A percentile compares a stretch with the other conserved stretches of the same genome.
These are phyloP conservation scores for Pristionchus maxplancki DNA, from an alignment of 2,888 invertebrate genomes.

Conservation along the genomic window DNA sequence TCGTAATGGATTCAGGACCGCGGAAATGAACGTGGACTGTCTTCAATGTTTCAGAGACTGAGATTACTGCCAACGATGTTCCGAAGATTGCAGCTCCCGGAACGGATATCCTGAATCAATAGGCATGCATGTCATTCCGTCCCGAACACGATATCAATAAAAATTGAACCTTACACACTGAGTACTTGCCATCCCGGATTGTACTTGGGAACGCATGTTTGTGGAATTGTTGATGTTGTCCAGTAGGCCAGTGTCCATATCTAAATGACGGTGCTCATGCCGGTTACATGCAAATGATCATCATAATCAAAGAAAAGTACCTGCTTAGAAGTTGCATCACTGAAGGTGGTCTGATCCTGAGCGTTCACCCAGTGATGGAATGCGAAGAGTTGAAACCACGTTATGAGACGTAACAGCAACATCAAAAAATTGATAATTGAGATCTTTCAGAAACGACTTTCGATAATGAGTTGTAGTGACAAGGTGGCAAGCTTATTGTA, in stretches of 20 bases:
- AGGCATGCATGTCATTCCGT: no score
- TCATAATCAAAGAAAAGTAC: no score
- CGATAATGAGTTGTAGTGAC: not conserved
- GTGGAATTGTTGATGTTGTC: not conserved
- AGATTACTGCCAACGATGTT: not conserved
- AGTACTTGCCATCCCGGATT: constrained; percentile 37
- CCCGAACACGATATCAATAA: no score
- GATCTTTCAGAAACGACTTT: no score
- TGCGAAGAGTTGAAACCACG: not conserved
- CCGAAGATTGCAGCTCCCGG: constrained; percentile 11
- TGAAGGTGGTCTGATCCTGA: constrained; percentile 28
- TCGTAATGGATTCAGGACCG: constrained; percentile 26
- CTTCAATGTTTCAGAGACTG: not conserved
- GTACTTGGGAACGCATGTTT: constrained; percentile 17
- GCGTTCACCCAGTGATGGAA: not conserved
- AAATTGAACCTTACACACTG: not conserved
- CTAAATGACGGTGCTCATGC: not conserved
- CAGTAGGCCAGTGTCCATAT: constrained; percentile 43
- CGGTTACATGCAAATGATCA: no score
- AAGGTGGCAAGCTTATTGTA: not conserved
- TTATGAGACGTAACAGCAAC: not conserved
- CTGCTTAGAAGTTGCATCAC: not conserved
- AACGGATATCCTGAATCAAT: not conserved
- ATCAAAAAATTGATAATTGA: not conserved
- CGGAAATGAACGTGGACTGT: constrained; percentile 31